Percentiles rank a stretch among this genome's conserved stretches.
phyloP scores from a whole-genome alignment of 2,888 invertebrate genomes.

The Latheticus oryzae region DNA sequence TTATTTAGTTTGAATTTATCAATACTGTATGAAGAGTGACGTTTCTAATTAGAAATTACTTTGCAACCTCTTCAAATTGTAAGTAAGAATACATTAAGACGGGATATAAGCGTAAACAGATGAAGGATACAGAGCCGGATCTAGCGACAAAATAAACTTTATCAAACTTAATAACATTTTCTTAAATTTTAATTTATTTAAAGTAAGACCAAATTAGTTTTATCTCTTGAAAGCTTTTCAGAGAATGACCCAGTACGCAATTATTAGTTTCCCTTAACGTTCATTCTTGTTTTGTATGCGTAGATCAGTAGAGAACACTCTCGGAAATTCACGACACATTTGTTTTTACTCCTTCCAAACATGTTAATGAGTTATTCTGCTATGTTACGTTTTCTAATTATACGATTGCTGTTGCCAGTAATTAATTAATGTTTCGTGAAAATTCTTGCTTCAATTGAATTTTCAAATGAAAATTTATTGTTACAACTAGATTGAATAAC shows the following conservation, averaged over 20 bases:
- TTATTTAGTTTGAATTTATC: slow-evolving; percentile 52
- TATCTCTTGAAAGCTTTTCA: too few relatives aligned
- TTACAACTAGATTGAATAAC: too few relatives aligned
- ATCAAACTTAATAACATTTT: too few relatives aligned
- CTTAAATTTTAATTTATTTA: too few relatives aligned
- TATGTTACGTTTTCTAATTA: slow-evolving; percentile 50
- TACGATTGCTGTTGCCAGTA: slow-evolving; percentile 45
- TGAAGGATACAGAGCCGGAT: slow-evolving; percentile 1
- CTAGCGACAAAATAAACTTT: slow-evolving; percentile 5
- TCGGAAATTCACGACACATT: slow-evolving; percentile 49
- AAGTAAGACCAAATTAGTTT: too few relatives aligned
- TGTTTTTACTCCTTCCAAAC: slow-evolving; percentile 50
- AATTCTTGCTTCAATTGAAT: slow-evolving; percentile 49
- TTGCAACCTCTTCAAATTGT: slow-evolving; percentile 43
- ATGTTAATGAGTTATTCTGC: slow-evolving; percentile 51
- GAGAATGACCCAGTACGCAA: too few relatives aligned
- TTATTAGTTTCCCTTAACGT: too few relatives aligned
- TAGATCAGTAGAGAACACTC: background rate
- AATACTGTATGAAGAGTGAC: slow-evolving; percentile 49
- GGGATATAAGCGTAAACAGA: slow-evolving; percentile 3
- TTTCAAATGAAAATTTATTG: slow-evolving; percentile 36
- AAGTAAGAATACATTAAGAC: slow-evolving; percentile 42
- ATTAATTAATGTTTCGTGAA: slow-evolving; percentile 52
- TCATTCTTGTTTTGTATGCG: slow-evolving; percentile 18
- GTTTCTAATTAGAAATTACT: slow-evolving; percentile 47